Percentiles rank a stretch among this genome's conserved stretches.
These are phyloP conservation scores for Ptilonorhynchus violaceus DNA, from an alignment of 2,113 vertebrate genomes.

Conservation along the genomic window DNA sequence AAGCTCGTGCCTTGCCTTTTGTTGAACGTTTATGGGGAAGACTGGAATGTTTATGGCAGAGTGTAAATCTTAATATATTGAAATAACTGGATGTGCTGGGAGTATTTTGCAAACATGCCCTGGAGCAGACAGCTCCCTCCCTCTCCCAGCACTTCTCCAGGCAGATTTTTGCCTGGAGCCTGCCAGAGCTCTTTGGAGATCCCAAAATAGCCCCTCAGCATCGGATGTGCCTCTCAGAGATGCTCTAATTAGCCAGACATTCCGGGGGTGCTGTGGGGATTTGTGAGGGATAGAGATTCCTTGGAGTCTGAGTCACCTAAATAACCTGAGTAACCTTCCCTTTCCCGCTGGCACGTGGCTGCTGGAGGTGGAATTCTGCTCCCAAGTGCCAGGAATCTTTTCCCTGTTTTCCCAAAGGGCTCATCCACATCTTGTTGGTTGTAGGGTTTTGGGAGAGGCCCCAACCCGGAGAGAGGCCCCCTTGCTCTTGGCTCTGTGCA, in stretches of 20 bases:
- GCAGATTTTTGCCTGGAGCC: not conserved
- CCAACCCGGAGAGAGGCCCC: not conserved
- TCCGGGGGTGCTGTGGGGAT: not conserved
- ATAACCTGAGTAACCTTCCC: not conserved
- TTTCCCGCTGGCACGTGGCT: not conserved
- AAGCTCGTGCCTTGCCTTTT: not conserved
- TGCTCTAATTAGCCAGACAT: not conserved
- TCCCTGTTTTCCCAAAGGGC: not conserved
- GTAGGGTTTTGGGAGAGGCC: not conserved
- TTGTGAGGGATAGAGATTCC: not conserved
- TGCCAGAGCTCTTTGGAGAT: not conserved
- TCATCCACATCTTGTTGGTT: not conserved
- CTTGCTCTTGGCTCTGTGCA: not conserved
- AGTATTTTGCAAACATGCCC: not conserved
- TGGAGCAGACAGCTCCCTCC: not conserved
- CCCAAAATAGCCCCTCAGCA: not conserved
- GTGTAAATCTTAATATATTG: not conserved
- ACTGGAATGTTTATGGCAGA: not conserved
- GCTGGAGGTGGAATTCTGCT: not conserved
- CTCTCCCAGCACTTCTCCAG: not conserved
- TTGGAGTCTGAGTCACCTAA: not conserved
- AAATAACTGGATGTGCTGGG: not conserved
- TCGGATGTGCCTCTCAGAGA: not conserved
- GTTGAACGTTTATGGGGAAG: not conserved
- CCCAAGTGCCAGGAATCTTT: accelerated